A percentile compares a stretch with the other conserved stretches of the same genome.
phyloP scores from a whole-genome alignment of 2,797 vertebrate genomes.

The Orientallactaga sibirica region DNA sequence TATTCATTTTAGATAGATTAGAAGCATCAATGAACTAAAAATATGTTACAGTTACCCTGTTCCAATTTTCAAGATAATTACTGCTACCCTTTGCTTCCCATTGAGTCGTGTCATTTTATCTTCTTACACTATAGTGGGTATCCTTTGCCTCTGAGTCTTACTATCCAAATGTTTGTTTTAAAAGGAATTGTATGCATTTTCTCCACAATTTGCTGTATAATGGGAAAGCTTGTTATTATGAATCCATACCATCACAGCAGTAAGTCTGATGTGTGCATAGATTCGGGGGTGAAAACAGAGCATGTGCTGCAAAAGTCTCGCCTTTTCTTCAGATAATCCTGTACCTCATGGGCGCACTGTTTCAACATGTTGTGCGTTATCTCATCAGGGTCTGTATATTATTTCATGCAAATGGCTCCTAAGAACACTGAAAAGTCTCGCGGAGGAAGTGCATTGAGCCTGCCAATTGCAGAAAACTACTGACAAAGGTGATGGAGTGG shows the following conservation, averaged over 20 bases:
- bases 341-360: background rate
- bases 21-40: slow-evolving; percentile 21
- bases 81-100: slow-evolving; percentile 8
- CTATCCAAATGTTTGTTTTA: slow-evolving; percentile 35
- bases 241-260: background rate
- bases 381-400: background rate
- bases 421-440: slow-evolving; percentile 20
- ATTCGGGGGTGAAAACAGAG: slow-evolving; percentile 3
- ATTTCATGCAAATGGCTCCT: slow-evolving; percentile 26
- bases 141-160: background rate
- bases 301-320: background rate
- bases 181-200: background rate
- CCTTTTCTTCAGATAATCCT: background rate
- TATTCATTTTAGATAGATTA: slow-evolving; percentile 22
- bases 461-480: slow-evolving; percentile 6
- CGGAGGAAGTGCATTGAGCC: background rate
- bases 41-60: slow-evolving; percentile 27
- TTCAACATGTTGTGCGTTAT: slow-evolving; percentile 3
- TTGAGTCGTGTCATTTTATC: background rate
- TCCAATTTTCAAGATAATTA: slow-evolving; percentile 32
- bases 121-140: background rate
- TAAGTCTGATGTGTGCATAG: slow-evolving; percentile 14
- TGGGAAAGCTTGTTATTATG: slow-evolving; percentile 28
- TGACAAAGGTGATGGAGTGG: slow-evolving; percentile 40
- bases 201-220: background rate